Conservation (phyloP, 2,888 invertebrate genomes). For the Leptogaster cylindrica region DNA sequence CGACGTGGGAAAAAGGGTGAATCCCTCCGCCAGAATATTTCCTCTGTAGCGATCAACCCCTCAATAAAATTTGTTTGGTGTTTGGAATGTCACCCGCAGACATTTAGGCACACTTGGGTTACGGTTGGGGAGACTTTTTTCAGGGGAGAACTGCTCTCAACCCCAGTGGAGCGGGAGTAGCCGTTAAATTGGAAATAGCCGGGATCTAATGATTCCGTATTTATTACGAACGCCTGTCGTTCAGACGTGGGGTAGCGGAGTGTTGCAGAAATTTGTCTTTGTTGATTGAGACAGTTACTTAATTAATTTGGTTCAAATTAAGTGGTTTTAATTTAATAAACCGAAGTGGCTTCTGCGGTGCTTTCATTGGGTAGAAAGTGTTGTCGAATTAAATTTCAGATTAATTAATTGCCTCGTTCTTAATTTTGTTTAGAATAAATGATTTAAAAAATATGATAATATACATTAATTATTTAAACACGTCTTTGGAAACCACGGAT, state of each 20-base stretch:
- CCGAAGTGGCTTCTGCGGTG: too few relatives aligned
- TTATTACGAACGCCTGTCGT: slow-evolving; percentile 17
- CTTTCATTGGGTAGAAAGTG: too few relatives aligned
- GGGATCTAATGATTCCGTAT: slow-evolving; percentile 39
- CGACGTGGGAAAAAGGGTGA: slow-evolving; percentile 25
- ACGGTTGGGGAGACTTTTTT: slow-evolving; percentile 34
- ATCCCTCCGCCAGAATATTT: slow-evolving; percentile 4
- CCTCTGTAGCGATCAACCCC: slow-evolving; percentile 46
- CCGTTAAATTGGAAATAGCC: slow-evolving; percentile 46
- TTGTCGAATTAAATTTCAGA: too few relatives aligned
- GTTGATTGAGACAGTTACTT: slow-evolving; percentile 35
- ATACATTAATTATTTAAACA: too few relatives aligned
- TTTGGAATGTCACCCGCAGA: slow-evolving; percentile 62
- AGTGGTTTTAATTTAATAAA: too few relatives aligned
- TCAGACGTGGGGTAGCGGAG: slow-evolving; percentile 15
- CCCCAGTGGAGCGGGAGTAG: slow-evolving; percentile 26
- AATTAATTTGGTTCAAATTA: slow-evolving; percentile 38
- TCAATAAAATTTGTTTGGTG: slow-evolving; percentile 61
- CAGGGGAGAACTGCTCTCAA: slow-evolving; percentile 21
- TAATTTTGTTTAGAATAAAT: too few relatives aligned
- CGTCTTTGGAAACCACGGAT: too few relatives aligned
- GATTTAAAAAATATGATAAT: too few relatives aligned
- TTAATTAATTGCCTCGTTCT: too few relatives aligned
- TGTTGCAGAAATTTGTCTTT: slow-evolving; percentile 2
- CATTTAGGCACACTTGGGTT: slow-evolving; percentile 51